These are phyloP conservation scores for Ginglymostoma cirratum DNA, from an alignment of 2,113 vertebrate genomes.

Conservation along the genomic window DNA sequence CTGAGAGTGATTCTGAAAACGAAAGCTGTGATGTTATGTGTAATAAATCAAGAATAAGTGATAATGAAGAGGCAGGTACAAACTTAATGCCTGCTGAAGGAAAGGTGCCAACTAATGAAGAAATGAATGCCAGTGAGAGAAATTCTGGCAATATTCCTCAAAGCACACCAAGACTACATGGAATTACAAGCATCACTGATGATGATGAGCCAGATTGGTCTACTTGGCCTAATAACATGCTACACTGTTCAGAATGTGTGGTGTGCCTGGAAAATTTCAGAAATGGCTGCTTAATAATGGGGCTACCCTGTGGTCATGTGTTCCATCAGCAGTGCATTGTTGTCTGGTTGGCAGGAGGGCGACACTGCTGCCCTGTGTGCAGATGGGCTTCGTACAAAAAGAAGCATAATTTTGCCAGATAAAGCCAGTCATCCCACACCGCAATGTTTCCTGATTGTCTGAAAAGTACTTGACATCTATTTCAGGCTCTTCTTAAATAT, in stretches of 20 bases:
- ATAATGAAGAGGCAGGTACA: constrained; percentile 44
- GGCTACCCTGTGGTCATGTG: constrained; percentile 84
- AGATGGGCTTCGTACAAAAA: constrained; percentile 93
- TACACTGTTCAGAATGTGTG: constrained; percentile 88
- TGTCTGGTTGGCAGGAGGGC: constrained; percentile 79
- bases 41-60: constrained; percentile 45
- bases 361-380: constrained; percentile 91
- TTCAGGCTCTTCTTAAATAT: constrained; percentile 56
- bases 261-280: constrained; percentile 91
- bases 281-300: constrained; percentile 74
- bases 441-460: constrained; percentile 52
- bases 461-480: constrained; percentile 35
- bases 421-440: constrained; percentile 47
- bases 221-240: constrained; percentile 69
- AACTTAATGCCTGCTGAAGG: background rate
- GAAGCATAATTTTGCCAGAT: constrained; percentile 61
- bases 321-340: constrained; percentile 95
- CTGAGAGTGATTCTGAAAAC: constrained; percentile 60
- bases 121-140: constrained; percentile 46
- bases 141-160: constrained; percentile 37
- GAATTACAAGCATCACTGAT: constrained; percentile 38
- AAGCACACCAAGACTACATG: constrained; percentile 42
- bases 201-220: constrained; percentile 70
- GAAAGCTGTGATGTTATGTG: constrained; percentile 48
- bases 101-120: constrained; percentile 37